Evolutionary conservation across 2,888 invertebrate genomes (phyloP).

Genomic region (Buathra laborator): DNA sequence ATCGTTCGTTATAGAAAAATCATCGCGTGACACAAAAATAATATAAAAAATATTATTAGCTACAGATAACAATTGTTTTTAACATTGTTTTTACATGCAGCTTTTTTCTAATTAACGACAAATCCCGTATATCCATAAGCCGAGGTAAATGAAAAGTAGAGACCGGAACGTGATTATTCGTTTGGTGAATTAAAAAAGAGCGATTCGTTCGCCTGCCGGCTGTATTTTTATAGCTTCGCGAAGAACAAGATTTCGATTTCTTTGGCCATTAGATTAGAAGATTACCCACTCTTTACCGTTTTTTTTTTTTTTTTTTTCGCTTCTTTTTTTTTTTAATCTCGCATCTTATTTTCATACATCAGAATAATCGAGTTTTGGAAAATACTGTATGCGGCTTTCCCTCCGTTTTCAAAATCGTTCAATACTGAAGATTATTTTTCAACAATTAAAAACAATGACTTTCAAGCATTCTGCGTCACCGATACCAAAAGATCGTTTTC

Average conservation of each 20-base stretch:
- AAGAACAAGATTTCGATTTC: constrained; percentile 42
- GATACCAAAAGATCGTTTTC: background rate
- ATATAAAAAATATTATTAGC: background rate
- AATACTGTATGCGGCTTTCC: background rate
- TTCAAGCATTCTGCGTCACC: constrained; percentile 4
- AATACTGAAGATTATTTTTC: constrained; percentile 4
- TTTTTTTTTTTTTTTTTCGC: background rate
- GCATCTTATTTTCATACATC: constrained; percentile 6
- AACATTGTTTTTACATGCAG: background rate
- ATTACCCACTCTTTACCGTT: constrained; percentile 24
- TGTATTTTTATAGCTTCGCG: constrained; percentile 18
- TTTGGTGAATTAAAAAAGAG: background rate
- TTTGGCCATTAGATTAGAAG: constrained; percentile 59
- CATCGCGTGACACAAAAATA: background rate
- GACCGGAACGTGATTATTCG: background rate
- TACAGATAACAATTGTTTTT: background rate
- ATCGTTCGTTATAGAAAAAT: background rate
- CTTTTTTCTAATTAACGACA: background rate
- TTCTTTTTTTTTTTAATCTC: constrained; percentile 10
- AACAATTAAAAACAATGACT: constrained; percentile 14
- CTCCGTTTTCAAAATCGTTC: constrained; percentile 4
- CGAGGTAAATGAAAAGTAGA: constrained; percentile 6
- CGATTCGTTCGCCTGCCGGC: constrained; percentile 8
- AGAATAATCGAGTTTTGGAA: constrained; percentile 5
- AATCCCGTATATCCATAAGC: background rate